Percentiles rank a stretch among this genome's conserved stretches.
These are phyloP conservation scores for Perccottus glenii DNA, from an alignment of 2,113 vertebrate species.

Conservation along the genomic window DNA sequence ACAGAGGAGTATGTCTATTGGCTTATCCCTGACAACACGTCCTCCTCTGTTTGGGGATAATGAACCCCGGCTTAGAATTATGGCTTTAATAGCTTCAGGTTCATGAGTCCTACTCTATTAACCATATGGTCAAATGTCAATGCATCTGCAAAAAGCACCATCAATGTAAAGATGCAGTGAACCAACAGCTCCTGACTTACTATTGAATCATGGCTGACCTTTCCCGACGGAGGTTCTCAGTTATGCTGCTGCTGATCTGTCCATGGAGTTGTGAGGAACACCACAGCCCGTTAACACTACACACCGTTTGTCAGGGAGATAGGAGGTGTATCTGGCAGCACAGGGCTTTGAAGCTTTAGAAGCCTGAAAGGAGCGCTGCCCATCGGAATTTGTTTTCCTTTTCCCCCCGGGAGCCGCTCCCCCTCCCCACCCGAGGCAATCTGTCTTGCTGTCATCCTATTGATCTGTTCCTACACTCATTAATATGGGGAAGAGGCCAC, in stretches of 20 bases:
- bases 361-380: conserved; percentile 19
- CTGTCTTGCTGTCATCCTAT: conserved; percentile 76
- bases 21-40: conserved; percentile 51
- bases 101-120: conserved; percentile 19
- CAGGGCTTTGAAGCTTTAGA: conserved; percentile 33
- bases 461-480: conserved; percentile 70
- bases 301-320: conserved; percentile 7
- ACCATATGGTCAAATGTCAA: conserved; percentile 8
- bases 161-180: neutral
- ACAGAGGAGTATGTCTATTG: conserved; percentile 26
- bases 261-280: neutral
- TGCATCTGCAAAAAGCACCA: neutral
- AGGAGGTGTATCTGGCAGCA: neutral
- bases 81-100: conserved; percentile 25
- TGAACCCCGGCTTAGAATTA: neutral
- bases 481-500: conserved; percentile 69
- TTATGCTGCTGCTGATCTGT: conserved; percentile 16
- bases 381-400: conserved; percentile 64
- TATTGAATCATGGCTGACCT: conserved; percentile 34
- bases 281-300: conserved; percentile 13
- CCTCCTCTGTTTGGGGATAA: conserved; percentile 12
- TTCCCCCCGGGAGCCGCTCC: conserved; percentile 38
- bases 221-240: conserved; percentile 21
- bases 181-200: conserved; percentile 22
- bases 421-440: conserved; percentile 55